phyloP scores from a whole-genome alignment of 2,797 vertebrate species.

The Telmatherina bonti region DNA sequence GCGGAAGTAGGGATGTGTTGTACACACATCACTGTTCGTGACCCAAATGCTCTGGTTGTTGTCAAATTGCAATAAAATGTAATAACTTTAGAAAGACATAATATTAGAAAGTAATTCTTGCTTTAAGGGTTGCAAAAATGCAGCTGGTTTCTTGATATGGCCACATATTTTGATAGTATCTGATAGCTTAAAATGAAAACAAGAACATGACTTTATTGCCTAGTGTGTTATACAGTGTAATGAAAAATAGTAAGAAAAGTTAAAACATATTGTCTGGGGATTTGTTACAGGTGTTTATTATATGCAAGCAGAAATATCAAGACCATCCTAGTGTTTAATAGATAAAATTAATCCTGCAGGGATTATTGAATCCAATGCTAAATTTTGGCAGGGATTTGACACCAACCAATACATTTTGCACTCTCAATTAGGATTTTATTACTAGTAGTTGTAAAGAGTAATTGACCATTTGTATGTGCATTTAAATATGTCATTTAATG shows the following conservation, averaged over 20 bases:
- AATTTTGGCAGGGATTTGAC: background rate
- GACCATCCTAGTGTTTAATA: background rate
- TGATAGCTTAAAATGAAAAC: background rate
- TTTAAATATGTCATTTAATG: no score
- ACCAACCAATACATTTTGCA: no score
- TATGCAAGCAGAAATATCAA: background rate
- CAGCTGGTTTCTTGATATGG: background rate
- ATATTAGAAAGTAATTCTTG: background rate
- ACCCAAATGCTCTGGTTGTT: background rate
- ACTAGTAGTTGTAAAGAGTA: no score
- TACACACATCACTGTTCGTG: background rate
- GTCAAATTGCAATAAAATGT: background rate
- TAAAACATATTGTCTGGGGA: background rate
- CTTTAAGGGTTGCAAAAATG: background rate
- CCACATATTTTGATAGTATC: background rate
- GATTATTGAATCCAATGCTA: background rate
- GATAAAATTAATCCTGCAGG: background rate
- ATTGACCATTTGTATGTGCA: no score
- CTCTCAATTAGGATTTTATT: no score
- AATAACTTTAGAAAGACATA: background rate
- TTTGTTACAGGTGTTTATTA: background rate
- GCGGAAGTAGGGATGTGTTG: slow-evolving; percentile 27
- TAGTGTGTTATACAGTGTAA: no score
- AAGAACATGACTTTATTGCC: no score
- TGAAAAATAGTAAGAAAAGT: background rate